These are phyloP conservation scores for Florisuga fusca DNA, from an alignment of 2,797 vertebrate genomes.

Conservation along the genomic window DNA sequence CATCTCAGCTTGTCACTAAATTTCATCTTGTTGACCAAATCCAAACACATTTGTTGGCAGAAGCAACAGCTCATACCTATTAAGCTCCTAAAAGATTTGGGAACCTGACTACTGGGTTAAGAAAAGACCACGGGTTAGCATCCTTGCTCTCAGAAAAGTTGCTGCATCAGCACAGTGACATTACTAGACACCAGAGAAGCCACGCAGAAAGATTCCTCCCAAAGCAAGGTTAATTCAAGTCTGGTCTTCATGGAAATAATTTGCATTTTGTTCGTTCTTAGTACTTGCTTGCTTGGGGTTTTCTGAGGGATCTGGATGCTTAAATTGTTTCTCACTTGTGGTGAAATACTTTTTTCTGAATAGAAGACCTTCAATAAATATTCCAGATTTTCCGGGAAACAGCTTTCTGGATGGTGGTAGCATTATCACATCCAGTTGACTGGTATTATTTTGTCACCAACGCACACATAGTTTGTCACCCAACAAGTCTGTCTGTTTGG, in stretches of 20 bases:
- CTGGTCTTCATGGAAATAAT: neutral
- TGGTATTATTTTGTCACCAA: neutral
- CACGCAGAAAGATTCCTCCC: neutral
- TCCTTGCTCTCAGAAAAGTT: neutral
- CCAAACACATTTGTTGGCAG: neutral
- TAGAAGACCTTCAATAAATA: neutral
- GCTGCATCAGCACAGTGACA: rapidly evolving
- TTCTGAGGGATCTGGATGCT: neutral
- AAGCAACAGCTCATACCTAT: neutral
- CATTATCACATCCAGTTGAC: neutral
- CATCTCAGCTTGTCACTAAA: neutral
- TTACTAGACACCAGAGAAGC: neutral
- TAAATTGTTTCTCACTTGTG: neutral
- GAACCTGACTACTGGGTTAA: neutral
- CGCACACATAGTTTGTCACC: neutral
- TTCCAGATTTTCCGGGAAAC: neutral
- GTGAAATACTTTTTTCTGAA: neutral
- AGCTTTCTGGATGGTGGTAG: neutral
- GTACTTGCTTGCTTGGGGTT: neutral
- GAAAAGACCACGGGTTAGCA: neutral
- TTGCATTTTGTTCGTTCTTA: neutral
- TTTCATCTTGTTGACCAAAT: neutral
- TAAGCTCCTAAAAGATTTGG: neutral
- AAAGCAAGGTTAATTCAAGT: neutral
- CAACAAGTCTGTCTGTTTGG: neutral